A percentile compares a stretch with the other conserved stretches of the same genome.
Evolutionary conservation across 2,797 vertebrate species (phyloP).

Genomic region (Neostethus bicornis): DNA sequence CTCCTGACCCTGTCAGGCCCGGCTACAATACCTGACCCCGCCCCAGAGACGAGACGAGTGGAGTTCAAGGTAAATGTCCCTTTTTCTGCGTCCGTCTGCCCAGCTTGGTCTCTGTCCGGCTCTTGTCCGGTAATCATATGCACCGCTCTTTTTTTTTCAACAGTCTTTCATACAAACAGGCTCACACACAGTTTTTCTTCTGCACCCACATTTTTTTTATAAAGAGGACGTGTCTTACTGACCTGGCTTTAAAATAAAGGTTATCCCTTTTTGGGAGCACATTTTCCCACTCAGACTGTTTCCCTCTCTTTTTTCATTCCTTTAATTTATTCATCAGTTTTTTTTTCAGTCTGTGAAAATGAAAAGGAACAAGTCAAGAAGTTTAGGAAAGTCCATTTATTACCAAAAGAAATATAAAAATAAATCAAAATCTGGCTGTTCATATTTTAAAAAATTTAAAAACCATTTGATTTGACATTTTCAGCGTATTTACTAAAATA

Average conservation of each 20-base stretch:
- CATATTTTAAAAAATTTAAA: no score
- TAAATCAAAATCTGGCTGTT: neutral
- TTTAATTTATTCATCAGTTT: conserved; percentile 40
- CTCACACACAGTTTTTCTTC: conserved; percentile 10
- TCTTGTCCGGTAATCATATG: conserved; percentile 64
- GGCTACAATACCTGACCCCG: conserved; percentile 72
- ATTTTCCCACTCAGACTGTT: conserved; percentile 31
- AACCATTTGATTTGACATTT: neutral
- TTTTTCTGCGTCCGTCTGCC: conserved; percentile 61
- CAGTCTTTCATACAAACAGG: conserved; percentile 46
- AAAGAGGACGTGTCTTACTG: conserved; percentile 37
- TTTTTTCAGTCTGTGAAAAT: conserved; percentile 16
- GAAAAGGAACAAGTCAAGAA: conserved; percentile 17
- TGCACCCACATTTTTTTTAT: conserved; percentile 14
- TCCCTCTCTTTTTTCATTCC: conserved; percentile 37
- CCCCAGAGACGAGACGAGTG: conserved; percentile 66
- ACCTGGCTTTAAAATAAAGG: conserved; percentile 37
- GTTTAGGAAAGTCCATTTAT: conserved; percentile 42
- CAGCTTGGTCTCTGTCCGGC: conserved; percentile 39
- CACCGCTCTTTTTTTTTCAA: conserved; percentile 57
- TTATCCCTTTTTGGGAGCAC: conserved; percentile 45
- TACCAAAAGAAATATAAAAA: neutral
- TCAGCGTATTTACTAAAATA: neutral
- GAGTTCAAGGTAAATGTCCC: conserved; percentile 82
- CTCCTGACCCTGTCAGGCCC: conserved; percentile 72